Conservation (phyloP, 2,888 invertebrate species). For the Congeria kusceri region DNA sequence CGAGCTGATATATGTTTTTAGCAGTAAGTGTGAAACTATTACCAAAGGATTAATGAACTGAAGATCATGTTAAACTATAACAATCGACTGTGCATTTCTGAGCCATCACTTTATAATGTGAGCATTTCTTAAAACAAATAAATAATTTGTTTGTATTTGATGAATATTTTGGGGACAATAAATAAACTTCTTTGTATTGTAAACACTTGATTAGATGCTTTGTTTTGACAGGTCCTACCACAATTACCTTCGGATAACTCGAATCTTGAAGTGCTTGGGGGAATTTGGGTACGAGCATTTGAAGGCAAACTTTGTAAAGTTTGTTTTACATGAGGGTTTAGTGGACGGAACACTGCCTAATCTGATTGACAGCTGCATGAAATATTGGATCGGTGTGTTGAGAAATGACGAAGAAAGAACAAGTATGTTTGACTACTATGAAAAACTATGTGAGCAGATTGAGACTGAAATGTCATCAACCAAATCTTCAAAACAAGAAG, state of each 20-base stretch:
- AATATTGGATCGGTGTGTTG: slow-evolving; percentile 81
- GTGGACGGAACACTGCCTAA: slow-evolving; percentile 68
- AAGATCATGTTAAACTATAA: too few species aligned
- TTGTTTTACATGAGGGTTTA: slow-evolving; percentile 78
- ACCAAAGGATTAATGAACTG: too few species aligned
- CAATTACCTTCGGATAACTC: slow-evolving; percentile 82
- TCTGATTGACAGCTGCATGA: slow-evolving; percentile 74
- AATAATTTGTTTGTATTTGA: too few species aligned
- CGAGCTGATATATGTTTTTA: too few species aligned
- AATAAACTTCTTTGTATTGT: too few species aligned
- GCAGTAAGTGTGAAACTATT: too few species aligned
- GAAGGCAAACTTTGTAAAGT: slow-evolving; percentile 77
- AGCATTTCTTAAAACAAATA: too few species aligned
- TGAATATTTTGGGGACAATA: too few species aligned
- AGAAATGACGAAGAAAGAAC: slow-evolving; percentile 72
- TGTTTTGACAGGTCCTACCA: slow-evolving; percentile 77
- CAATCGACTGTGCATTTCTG: too few species aligned
- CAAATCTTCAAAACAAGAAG: slow-evolving; percentile 12
- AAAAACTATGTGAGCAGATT: slow-evolving; percentile 22
- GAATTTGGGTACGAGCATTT: slow-evolving; percentile 81
- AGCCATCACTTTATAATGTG: too few species aligned
- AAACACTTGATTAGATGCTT: too few species aligned
- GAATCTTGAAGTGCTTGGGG: slow-evolving; percentile 83
- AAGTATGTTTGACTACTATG: slow-evolving; percentile 42
- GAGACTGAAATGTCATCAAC: neutral